Evolutionary conservation across 2,888 invertebrate species (phyloP), one percentile per base, ranked within the genome.

Genomic region (Caenorhabditis japonica): DNA sequence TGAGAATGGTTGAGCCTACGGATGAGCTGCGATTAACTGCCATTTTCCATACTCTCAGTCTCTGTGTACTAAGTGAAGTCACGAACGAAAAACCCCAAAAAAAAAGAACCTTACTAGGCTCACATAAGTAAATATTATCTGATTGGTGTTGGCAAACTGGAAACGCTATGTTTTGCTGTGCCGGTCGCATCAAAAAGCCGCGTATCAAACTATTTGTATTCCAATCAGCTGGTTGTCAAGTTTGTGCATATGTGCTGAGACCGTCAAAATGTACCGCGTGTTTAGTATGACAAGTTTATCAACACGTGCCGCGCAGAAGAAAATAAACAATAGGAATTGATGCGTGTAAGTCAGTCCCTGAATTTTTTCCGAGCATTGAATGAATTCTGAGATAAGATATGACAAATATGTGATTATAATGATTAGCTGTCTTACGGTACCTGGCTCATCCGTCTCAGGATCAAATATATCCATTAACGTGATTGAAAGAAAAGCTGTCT

Each of bases 1-100:
- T 49, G 41, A 58, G 59, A 58, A 53, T 62, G 62, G 71, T 62
- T 71, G 71, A 72, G 72, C 72, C 59, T 59, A 64, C 47, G 72
- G 72, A 72, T 72, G 72, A 72, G 72, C 72, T 41, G 72, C 55
- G 72, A 62, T 72, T 72, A 72, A 59, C 64, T 72, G 72, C 72
- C 72, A 64, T 72, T 64, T 52, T 41, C 53, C 36, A 52, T 47
- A 55, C 60, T 61, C 47, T 36, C 39, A 10, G 30, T 43, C 19
- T 51, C 13, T 33, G 17, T 33, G 15, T 49, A 25, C 25, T 52
- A 21, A 8, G 23, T 25, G 23, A 3, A 43, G 21, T 43, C 21
- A 43, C 19, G 23, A 43, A 19, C 23, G 43, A 8, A 23, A 19
- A 23, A 19, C 3, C 3, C 17, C 2, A 8, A 15, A 3, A 41